phyloP scores from a whole-genome alignment of 1,140 invertebrate genomes.

The Luehdorfia chinensis region DNA sequence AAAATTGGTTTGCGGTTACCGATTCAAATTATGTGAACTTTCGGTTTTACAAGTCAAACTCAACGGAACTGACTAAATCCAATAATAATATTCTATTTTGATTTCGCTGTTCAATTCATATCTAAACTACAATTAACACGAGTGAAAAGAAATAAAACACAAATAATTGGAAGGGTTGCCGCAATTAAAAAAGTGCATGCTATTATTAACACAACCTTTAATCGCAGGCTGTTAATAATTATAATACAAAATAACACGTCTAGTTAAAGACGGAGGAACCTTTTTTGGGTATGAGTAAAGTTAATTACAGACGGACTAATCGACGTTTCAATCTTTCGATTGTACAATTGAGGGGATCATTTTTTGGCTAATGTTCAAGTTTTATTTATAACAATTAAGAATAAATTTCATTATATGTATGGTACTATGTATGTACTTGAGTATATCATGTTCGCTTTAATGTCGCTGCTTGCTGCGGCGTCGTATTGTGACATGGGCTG shows the following conservation, averaged over 20 bases:
- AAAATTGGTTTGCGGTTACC: constrained; percentile 26
- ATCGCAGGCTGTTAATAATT: constrained; percentile 47
- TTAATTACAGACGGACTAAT: constrained; percentile 17
- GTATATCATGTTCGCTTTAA: too few species aligned
- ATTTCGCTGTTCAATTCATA: not conserved
- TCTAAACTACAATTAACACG: constrained; percentile 22
- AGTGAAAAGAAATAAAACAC: constrained; percentile 14
- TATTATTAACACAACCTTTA: constrained; percentile 49
- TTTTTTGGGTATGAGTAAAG: not conserved
- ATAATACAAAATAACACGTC: constrained; percentile 36
- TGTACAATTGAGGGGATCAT: too few species aligned
- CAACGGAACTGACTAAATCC: not conserved
- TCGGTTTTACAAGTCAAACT: constrained; percentile 9
- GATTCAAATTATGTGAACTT: constrained; percentile 17
- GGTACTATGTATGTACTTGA: too few species aligned
- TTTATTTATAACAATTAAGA: too few species aligned
- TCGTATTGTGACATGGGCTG: too few species aligned
- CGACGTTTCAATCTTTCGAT: constrained; percentile 8
- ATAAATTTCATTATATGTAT: too few species aligned
- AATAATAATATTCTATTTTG: not conserved
- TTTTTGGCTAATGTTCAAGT: too few species aligned
- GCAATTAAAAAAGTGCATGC: constrained; percentile 51
- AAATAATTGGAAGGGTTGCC: constrained; percentile 26
- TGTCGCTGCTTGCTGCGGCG: too few species aligned
- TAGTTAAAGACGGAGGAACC: constrained; percentile 34